Evolutionary conservation across 2,888 invertebrate species (phyloP), one percentile per base, ranked within the genome.

Genomic region (Macaria notata): DNA sequence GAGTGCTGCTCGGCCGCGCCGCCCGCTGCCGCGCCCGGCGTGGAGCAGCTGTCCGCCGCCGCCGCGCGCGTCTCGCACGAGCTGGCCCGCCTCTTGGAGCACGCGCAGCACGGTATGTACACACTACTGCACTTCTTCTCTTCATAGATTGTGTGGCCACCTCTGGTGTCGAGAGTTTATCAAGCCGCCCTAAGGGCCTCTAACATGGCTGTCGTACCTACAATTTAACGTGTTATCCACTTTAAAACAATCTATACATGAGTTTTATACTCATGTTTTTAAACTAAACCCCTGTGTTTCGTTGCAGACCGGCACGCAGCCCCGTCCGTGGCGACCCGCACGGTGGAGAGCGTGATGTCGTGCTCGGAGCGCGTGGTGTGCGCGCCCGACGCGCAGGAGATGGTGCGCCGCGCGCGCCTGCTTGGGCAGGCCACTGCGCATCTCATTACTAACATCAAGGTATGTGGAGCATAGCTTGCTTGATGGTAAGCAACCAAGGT

Each of bases 351-450:
- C 42, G 98, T 99, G 67, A 93, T 98, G 76, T 93, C 95, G 3
- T 97, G 98, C 6, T 97, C 98, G 4, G 98, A 99, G 81, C 94
- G 96, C 48, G 91, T 99, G 49, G 95, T 96, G 56, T 95, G 96
- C 3, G 96, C 96, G 9, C 96, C 96, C 0, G 97, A 98, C 84
- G 94, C 98, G 0, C 95, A 95, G 5, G 98, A 98, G 86, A 98
- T 99, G 98, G 96, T 99, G 46, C 94, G 95, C 0, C 98, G 98
- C 78, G 98, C 99, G 0, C 91, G 97, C 50, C 94, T 96, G 36
- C 92, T 99, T 58, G 98, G 98, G 0, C 97, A 98, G 87, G 98
- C 98, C 30, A 99, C 98, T 0, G 97, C 98, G 0, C 95, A 97
- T 64, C 93, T 99, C 57, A 98, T 99, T 61, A 96, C 97, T 74